phyloP scores from a whole-genome alignment of 2,113 vertebrate genomes.

The Choloepus hoffmanni region DNA sequence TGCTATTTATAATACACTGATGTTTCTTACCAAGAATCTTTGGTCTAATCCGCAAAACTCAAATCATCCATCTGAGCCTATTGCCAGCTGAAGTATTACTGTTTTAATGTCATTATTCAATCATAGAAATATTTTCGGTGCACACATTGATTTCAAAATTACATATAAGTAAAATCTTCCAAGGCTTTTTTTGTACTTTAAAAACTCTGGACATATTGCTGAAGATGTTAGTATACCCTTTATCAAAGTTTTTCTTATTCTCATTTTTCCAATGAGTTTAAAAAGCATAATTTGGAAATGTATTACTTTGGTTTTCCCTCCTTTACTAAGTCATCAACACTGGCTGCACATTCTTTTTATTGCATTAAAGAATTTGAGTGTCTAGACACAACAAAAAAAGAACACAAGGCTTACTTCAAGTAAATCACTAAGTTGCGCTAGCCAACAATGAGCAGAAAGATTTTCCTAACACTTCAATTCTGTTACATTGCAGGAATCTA shows the following conservation, averaged over 20 bases:
- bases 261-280: constrained; percentile 59
- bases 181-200: constrained; percentile 12
- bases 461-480: constrained; percentile 71
- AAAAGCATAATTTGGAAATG: constrained; percentile 76
- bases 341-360: constrained; percentile 84
- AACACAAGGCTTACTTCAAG: constrained; percentile 82
- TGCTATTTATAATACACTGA: constrained; percentile 43
- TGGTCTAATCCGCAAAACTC: constrained; percentile 50
- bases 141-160: constrained; percentile 51
- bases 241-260: constrained; percentile 29
- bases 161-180: constrained; percentile 7
- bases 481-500: constrained; percentile 56
- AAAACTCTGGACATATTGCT: neutral
- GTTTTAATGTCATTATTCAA: constrained; percentile 44
- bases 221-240: constrained; percentile 15
- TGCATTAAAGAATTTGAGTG: constrained; percentile 78
- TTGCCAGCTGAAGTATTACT: neutral
- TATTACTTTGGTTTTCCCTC: constrained; percentile 59
- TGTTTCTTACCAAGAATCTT: constrained; percentile 57
- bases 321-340: constrained; percentile 79
- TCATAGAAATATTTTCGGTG: constrained; percentile 30
- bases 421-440: constrained; percentile 82
- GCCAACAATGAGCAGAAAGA: constrained; percentile 77
- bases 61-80: neutral
- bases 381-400: constrained; percentile 86